Conservation (phyloP, 1,140 invertebrate genomes). For the Thrips palmi region DNA sequence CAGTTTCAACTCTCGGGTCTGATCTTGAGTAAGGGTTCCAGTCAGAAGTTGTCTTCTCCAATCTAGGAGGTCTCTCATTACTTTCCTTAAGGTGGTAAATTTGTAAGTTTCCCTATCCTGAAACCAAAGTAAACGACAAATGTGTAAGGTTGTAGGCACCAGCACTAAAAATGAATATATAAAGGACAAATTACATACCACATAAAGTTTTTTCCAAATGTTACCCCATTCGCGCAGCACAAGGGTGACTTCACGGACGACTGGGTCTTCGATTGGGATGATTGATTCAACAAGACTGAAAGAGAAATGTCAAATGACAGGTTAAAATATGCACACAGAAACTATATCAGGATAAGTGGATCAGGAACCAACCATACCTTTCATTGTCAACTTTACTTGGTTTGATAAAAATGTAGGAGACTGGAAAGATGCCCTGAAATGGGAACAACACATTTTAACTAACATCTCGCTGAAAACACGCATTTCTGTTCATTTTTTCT, state of each 20-base stretch:
- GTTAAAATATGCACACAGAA: constrained; percentile 6
- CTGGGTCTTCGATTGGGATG: constrained; percentile 59
- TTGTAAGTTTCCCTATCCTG: constrained; percentile 66
- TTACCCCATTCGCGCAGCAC: constrained; percentile 83
- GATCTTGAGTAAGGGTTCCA: constrained; percentile 75
- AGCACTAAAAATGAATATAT: neutral
- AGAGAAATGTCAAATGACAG: constrained; percentile 11
- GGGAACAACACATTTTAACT: constrained; percentile 8
- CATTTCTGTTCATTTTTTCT: too few relatives aligned
- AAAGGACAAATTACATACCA: constrained; percentile 38
- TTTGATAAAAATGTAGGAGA: constrained; percentile 51
- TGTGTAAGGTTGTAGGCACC: constrained; percentile 1
- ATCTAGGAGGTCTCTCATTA: constrained; percentile 76
- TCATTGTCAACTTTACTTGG: constrained; percentile 59
- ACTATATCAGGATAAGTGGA: neutral
- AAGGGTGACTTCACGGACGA: constrained; percentile 76
- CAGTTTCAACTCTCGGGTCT: constrained; percentile 64
- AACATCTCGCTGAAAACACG: too few relatives aligned
- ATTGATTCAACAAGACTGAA: constrained; percentile 42
- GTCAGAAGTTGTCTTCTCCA: constrained; percentile 64
- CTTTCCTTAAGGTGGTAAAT: constrained; percentile 61
- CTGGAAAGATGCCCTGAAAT: constrained; percentile 63
- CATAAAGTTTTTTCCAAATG: constrained; percentile 79
- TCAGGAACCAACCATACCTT: constrained; percentile 23
- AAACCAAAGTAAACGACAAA: constrained; percentile 13